Base-by-base conservation (phyloP, 1,140 invertebrate species). In the Dendrolimus punctatus region DNA sequence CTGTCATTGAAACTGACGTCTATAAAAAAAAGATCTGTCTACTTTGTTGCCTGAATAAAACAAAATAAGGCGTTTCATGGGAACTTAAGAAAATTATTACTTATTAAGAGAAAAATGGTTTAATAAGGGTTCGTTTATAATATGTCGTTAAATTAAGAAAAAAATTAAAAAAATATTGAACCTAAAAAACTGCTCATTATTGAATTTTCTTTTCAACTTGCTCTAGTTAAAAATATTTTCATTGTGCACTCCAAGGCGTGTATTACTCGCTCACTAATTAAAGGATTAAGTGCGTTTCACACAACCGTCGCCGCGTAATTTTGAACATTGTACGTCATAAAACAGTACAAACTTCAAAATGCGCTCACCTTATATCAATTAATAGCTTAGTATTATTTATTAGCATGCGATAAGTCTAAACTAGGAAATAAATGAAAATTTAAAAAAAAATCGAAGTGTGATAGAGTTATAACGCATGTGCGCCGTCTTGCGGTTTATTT, bases 351-450 rank as follows among this genome's bases (percentile, higher is more conserved):
- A 71, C 71, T 72, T 66, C 70, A 75, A 72, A 68, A 66, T 65
- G 63, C 55, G 57, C 71, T 55, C 49, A 53, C 23, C 1, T 23
- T 23, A 23, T 23, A 23, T 23, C 23, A 23, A 23, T 47, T 56
- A 55, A 58, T 76, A 74, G 73, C 66, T 76, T 81, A 84, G 78
- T 66, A 66, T 77, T 76, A 83, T 82, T 81, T 81, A 80, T 85
- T 80, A 82, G 81, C 81, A 85, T 82, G 79, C 73, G 64, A 54
- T 80, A 80, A 42, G 41, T 51, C 37, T 48, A 51, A 36, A 46
- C 45, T 49, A 23, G 23, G 23, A 23, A 44, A 41, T 40, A 50
- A 43, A 53, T 52, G 50, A 64, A 63, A 68, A 66, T 68, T 64
- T 62, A 61, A 60, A 49, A 62, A 71, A 64, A 70, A 72, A 69